Percentiles rank a stretch among this genome's conserved stretches.
phyloP scores from a whole-genome alignment of 2,113 vertebrate genomes.

The Corythornis cristatus region DNA sequence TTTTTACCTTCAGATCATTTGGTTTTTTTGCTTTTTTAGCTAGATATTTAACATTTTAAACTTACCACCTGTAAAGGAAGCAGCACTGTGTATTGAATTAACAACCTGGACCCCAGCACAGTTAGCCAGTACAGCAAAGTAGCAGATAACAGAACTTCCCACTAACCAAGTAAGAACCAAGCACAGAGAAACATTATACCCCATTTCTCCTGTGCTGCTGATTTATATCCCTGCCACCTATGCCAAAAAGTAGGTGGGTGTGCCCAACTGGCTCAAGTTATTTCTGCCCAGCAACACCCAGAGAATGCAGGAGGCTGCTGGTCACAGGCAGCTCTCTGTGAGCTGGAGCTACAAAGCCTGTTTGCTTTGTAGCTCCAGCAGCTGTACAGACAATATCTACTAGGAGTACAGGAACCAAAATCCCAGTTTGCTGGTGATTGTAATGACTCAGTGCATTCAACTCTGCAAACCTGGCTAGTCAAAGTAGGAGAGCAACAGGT shows the following conservation, averaged over 20 bases:
- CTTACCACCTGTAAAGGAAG: not conserved
- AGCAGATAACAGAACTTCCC: not conserved
- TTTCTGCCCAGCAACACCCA: not conserved
- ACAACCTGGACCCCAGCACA: not conserved
- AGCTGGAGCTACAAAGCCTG: no score
- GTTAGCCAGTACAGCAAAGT: accelerated
- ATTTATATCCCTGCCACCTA: not conserved
- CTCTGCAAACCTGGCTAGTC: not conserved
- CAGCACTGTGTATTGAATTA: not conserved
- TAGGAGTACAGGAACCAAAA: not conserved
- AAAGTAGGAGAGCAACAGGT: not conserved
- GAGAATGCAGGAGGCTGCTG: not conserved
- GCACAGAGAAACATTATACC: not conserved
- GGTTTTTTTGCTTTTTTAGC: not conserved
- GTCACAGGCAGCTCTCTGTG: not conserved
- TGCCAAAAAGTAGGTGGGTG: not conserved
- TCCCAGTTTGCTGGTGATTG: not conserved
- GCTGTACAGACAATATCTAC: not conserved
- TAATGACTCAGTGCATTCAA: not conserved
- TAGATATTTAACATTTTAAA: not conserved
- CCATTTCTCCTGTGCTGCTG: not conserved
- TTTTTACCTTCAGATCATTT: not conserved
- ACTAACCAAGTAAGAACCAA: not conserved
- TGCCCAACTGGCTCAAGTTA: not conserved
- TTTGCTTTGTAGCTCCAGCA: not conserved